These are phyloP conservation scores for Notospermus geniculatus DNA, from an alignment of 1,140 invertebrate genomes.

Conservation along the genomic window DNA sequence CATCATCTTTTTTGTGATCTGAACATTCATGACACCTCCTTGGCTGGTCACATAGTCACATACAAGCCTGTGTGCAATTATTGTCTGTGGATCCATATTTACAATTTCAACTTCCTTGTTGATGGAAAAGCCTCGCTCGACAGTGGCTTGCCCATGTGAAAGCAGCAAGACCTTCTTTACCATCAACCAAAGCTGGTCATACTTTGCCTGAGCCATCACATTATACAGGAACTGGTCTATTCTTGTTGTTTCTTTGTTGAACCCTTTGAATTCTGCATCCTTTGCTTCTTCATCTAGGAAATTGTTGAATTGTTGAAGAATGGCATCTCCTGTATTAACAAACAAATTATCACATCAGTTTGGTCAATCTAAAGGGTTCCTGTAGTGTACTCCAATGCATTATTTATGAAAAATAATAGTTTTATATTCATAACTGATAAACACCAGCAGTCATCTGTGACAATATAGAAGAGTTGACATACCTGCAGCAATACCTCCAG, in stretches of 20 bases:
- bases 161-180: constrained; percentile 23
- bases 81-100: background rate
- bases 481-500: no score
- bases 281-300: background rate
- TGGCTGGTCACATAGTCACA: background rate
- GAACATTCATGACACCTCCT: background rate
- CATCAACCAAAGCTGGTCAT: constrained; percentile 19
- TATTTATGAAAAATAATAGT: no score
- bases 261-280: background rate
- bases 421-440: no score
- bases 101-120: constrained; percentile 26
- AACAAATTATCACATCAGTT: no score
- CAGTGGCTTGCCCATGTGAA: constrained; percentile 33
- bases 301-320: background rate
- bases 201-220: background rate
- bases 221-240: background rate
- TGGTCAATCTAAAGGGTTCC: no score
- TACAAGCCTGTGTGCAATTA: background rate
- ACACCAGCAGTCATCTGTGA: no score
- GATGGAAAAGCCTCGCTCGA: constrained; percentile 32
- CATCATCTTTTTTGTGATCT: background rate
- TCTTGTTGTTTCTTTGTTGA: background rate
- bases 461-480: no score
- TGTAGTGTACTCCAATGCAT: no score
- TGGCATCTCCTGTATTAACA: no score